Base-by-base conservation (phyloP, 2,888 invertebrate species). In the Cyrtodaria siliqua region DNA sequence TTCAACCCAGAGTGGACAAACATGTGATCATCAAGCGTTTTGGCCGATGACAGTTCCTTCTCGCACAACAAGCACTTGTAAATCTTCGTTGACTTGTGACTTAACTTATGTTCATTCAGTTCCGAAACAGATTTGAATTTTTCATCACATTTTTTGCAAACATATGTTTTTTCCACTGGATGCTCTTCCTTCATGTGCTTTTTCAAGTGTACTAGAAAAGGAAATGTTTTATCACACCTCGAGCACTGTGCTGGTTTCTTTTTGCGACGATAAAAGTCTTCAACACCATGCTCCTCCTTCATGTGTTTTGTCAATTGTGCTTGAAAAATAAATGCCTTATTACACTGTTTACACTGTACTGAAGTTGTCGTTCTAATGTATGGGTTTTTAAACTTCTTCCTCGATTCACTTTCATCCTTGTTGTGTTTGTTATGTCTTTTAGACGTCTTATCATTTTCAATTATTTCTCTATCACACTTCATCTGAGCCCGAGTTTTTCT, bases 21-120 rank as follows among this genome's bases (percentile, higher is more conserved):
- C 1, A 62, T 52, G 24, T 74, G 74, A 40, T 74, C 74, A 9
- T 56, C 49, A 49, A 74, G 52, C 26, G 53, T 67, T 27, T 68
- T 61, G 8, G 59, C 29, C 12, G 74, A 55, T 9, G 68, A 52
- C 38, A 68, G 42, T 14, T 55, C 47, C 33, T 74, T 67, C 16
- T 74, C 57, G 52, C 74, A 74, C 8, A 63, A 24, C 18, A 62
- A 20, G 59, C 74, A 74, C 26, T 57, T 24, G 33, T 52, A 33
- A 33, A 4, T 33, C 24, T 50, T 57, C 24, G 50, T 62, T 12
- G 49, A 47, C 16, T 62, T 50, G 44, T 74, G 74, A 23, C 16
- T 18, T 33, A 44, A 18, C 9, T 56, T 38, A 53, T 74, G 74
- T 47, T 52, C 23, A 26, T 26, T 44, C 16, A 63, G 27, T 26